phyloP scores from a whole-genome alignment of 2,888 invertebrate species.

The Coenonympha glycerion region DNA sequence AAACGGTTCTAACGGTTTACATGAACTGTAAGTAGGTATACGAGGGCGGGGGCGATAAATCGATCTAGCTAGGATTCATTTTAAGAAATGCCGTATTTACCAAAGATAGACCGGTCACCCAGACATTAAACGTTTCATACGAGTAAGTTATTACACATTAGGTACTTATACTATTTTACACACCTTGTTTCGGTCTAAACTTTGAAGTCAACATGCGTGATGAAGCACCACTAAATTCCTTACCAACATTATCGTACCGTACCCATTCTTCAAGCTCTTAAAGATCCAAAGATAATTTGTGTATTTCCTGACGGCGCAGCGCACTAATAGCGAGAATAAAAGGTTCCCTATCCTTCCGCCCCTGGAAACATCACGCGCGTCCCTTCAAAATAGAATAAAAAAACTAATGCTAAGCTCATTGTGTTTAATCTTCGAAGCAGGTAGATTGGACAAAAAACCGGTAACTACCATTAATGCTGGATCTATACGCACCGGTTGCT shows the following conservation, averaged over 20 bases:
- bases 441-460: slow-evolving; percentile 55
- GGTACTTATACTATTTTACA: too few species aligned
- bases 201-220: neutral
- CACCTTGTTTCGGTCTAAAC: too few species aligned
- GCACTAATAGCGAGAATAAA: slow-evolving; percentile 59
- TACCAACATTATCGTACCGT: slow-evolving; percentile 2
- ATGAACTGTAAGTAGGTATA: too few species aligned
- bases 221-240: neutral
- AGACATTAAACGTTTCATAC: too few species aligned
- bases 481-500: neutral
- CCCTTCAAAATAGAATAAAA: slow-evolving; percentile 56
- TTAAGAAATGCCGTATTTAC: too few species aligned
- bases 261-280: slow-evolving; percentile 7
- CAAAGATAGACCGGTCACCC: too few species aligned
- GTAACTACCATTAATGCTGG: slow-evolving; percentile 34
- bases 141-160: too few species aligned
- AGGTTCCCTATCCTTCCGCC: slow-evolving; percentile 67
- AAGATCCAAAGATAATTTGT: slow-evolving; percentile 27
- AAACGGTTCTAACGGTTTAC: too few species aligned
- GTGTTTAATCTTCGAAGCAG: slow-evolving; percentile 58
- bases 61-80: too few species aligned
- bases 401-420: slow-evolving; percentile 50
- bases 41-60: too few species aligned
- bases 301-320: slow-evolving; percentile 59
- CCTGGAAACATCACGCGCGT: slow-evolving; percentile 68